These are phyloP conservation scores for Syritta pipiens DNA, from an alignment of 2,888 invertebrate species.

Conservation along the genomic window DNA sequence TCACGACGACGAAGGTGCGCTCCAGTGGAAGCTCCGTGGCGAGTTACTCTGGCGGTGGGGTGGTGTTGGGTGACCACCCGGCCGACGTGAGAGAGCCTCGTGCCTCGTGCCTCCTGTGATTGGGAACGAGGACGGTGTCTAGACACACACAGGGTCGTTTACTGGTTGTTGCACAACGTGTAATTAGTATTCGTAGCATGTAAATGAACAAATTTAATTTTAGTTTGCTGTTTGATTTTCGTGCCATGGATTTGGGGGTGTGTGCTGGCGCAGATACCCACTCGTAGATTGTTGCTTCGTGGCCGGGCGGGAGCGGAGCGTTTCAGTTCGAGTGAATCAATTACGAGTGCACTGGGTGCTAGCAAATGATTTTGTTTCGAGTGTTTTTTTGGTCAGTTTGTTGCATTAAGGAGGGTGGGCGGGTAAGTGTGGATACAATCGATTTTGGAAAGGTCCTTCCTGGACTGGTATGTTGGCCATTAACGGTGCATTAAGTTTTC, in stretches of 20 bases:
- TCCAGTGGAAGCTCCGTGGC: constrained; percentile 13
- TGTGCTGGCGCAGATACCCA: neutral
- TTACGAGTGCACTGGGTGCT: constrained; percentile 25
- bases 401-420: constrained; percentile 16
- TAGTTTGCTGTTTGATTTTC: constrained; percentile 58
- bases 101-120: too few species aligned
- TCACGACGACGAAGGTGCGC: constrained; percentile 32
- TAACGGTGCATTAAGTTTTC: neutral
- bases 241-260: constrained; percentile 20
- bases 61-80: neutral
- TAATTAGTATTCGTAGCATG: constrained; percentile 66
- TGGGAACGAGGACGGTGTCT: constrained; percentile 41
- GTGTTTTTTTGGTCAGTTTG: constrained; percentile 41
- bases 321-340: constrained; percentile 42
- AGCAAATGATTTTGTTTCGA: constrained; percentile 24
- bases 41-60: neutral
- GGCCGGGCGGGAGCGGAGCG: neutral
- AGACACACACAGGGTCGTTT: constrained; percentile 45
- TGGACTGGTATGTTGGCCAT: neutral
- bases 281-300: constrained; percentile 53
- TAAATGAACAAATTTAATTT: constrained; percentile 68
- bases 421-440: neutral
- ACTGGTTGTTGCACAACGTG: constrained; percentile 62
- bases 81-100: too few species aligned
- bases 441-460: neutral